These are phyloP conservation scores for Ibycter americanus DNA, from an alignment of 2,797 vertebrate genomes.

Conservation along the genomic window DNA sequence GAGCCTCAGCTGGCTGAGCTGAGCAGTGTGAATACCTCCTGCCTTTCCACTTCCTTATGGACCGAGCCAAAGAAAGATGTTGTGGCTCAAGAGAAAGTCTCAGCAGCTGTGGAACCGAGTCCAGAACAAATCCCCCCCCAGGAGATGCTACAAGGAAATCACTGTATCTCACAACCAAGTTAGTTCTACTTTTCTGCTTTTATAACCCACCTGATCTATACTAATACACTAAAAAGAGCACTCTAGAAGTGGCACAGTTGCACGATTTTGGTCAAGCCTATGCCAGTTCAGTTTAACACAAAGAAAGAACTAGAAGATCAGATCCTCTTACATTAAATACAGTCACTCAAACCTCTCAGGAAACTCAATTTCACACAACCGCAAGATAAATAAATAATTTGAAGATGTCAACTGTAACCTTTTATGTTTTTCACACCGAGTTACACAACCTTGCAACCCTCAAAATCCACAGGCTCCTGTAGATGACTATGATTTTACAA, in stretches of 20 bases:
- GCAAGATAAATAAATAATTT: not conserved
- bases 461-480: not conserved
- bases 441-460: not conserved
- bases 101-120: rapidly evolving
- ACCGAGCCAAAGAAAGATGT: not conserved
- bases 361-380: not conserved
- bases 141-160: not conserved
- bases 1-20: not conserved
- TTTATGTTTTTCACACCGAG: not conserved
- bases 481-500: not conserved
- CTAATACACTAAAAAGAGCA: not conserved
- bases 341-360: not conserved
- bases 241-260: not conserved
- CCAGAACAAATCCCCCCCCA: not conserved
- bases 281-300: not conserved
- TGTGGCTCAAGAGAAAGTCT: not conserved
- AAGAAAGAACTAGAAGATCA: not conserved
- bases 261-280: not conserved
- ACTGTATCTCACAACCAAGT: not conserved
- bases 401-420: not conserved
- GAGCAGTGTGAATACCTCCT: not conserved
- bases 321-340: not conserved
- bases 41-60: not conserved
- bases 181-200: not conserved
- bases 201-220: not conserved